Evolutionary conservation across 2,797 vertebrate genomes (phyloP), one percentile per base, ranked within the genome.

Genomic region (Pangasius macronema): DNA sequence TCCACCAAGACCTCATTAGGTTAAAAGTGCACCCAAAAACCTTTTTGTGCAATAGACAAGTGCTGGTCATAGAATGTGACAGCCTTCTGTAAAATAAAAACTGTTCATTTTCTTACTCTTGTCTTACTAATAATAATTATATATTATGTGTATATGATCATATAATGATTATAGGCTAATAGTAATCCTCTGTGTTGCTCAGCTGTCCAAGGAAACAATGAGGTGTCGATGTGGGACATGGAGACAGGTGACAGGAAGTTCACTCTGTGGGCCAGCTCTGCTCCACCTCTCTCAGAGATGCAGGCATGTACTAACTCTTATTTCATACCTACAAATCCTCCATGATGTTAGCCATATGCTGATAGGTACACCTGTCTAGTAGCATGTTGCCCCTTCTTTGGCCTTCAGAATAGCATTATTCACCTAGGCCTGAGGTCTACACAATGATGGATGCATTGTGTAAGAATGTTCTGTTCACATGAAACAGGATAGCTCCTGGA

Each of bases 171-270:
- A 4, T n/a, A 42, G 30, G 30, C 57, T 46, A 61, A 20, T 61
- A 16, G 3, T 80, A 46, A 68, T 80, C 24, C 42, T 75, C 57
- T 85, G 0, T 89, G 68, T 84, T 94, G 84, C 88, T 13, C 57
- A 99, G 98, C 98, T 89, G 98, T 98, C 77, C 98, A 99, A 95
- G 98, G 98, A 75, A 99, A 99, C 88, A 99, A 99, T 24, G 98
- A 99, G 91, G 98, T 99, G 70, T 99, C 98, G 27, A 98, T 99
- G 97, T 99, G 98, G 98, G 98, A 99, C 96, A 99, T 99, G 98
- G 98, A 99, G 94, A 99, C 98, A 0, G 98, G 98, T 0, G 98
- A 99, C 90, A 93, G 98, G 33, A 97, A 98, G 87, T 97, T 98
- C 92, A 99, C 98, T 0, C 91, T 99, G 73, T 99, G 98, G 98